A percentile compares a stretch with the other conserved stretches of the same genome.
Conservation (phyloP, 2,113 vertebrate species). For the Leiothrix lutea region DNA sequence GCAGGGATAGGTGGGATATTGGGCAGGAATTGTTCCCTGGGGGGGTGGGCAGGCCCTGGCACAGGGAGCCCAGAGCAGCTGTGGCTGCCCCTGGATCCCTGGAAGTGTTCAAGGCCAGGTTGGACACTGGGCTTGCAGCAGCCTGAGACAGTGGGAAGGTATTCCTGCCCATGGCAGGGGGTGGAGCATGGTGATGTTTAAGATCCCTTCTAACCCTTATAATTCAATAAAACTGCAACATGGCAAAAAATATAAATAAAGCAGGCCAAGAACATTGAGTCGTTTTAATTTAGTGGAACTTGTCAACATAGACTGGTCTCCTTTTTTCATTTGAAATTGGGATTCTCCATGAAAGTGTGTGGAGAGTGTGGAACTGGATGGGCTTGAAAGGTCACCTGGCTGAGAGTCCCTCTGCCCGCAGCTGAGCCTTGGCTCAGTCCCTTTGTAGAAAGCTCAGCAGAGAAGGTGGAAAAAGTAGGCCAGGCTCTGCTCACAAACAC, state of each 20-base stretch:
- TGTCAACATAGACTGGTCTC: not conserved
- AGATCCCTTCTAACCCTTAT: not conserved
- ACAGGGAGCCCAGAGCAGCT: not conserved
- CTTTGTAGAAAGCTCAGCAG: not conserved
- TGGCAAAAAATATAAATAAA: not conserved
- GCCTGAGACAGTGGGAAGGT: not conserved
- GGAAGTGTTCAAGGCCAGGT: rapidly evolving
- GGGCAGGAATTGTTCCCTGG: not conserved
- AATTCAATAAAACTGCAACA: not conserved
- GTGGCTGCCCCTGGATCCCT: not conserved
- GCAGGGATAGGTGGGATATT: rapidly evolving
- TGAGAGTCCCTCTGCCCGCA: not conserved
- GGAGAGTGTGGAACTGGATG: not conserved
- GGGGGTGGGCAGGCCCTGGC: not conserved
- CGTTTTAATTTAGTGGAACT: not conserved
- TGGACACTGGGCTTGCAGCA: not conserved
- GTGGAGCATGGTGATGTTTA: not conserved
- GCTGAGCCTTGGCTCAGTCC: not conserved
- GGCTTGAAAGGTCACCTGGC: not conserved
- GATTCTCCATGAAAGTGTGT: not conserved
- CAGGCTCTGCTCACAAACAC: constrained; percentile 38
- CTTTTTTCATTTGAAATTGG: not conserved
- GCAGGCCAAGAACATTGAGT: not conserved
- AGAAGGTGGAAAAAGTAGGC: constrained; percentile 39
- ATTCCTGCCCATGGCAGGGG: not conserved